Conservation (phyloP, 2,113 vertebrate genomes). For the Illadopsis cleaveri region DNA sequence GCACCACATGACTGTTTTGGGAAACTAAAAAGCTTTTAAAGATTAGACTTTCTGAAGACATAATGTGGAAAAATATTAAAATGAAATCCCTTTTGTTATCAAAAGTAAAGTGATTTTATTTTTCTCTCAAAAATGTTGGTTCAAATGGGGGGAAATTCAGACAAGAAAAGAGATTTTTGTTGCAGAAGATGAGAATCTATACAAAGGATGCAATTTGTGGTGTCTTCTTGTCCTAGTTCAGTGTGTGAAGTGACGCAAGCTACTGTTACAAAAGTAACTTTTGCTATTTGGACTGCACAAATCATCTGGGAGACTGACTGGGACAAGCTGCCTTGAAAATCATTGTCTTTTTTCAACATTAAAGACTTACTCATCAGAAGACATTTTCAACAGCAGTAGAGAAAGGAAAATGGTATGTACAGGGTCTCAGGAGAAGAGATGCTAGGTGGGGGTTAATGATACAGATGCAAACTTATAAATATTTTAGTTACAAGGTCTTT, state of each 20-base stretch:
- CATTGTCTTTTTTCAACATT: not conserved
- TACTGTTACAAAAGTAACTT: not conserved
- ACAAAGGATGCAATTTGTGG: not conserved
- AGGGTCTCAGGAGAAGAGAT: not conserved
- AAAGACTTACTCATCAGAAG: not conserved
- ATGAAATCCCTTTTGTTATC: not conserved
- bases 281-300: not conserved
- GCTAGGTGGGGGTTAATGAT: not conserved
- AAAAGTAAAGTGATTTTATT: accelerated
- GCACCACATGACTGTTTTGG: not conserved
- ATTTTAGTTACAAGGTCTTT: not conserved
- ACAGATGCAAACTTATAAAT: not conserved
- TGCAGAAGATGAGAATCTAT: not conserved
- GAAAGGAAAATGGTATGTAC: not conserved
- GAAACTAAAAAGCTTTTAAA: not conserved
- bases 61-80: not conserved
- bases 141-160: not conserved
- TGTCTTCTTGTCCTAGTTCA: not conserved
- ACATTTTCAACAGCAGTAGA: not conserved
- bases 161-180: not conserved
- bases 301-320: not conserved
- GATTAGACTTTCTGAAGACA: not conserved
- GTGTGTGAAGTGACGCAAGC: not conserved
- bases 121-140: not conserved
- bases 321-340: not conserved